These are phyloP conservation scores for Tragulus kanchil DNA, from an alignment of 2,113 vertebrate species.

Conservation along the genomic window DNA sequence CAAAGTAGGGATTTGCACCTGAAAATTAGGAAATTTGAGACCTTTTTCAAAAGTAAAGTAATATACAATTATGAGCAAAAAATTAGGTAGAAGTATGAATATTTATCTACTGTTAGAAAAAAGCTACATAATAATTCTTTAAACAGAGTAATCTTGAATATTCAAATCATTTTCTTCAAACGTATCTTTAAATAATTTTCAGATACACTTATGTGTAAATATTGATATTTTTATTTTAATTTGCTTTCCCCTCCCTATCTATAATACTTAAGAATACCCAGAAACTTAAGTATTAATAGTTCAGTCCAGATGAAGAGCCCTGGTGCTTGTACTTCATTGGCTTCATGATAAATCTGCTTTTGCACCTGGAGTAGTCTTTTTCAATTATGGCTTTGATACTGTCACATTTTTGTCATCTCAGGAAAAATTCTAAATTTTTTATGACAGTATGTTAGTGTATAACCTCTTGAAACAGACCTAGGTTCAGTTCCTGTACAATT, in stretches of 20 bases:
- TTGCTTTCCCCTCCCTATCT: neutral
- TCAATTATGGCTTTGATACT: neutral
- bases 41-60: neutral
- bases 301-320: fast-evolving
- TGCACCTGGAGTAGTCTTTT: neutral
- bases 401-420: neutral
- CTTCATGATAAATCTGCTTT: neutral
- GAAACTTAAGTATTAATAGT: neutral
- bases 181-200: neutral
- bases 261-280: neutral
- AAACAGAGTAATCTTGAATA: neutral
- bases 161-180: neutral
- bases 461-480: neutral
- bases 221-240: neutral
- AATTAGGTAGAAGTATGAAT: neutral
- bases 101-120: neutral
- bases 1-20: neutral
- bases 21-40: neutral
- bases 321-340: neutral
- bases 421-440: neutral
- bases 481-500: neutral
- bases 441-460: neutral
- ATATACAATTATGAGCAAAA: neutral
- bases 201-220: neutral
- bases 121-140: neutral